Evolutionary conservation across 2,113 vertebrate species (phyloP).

Genomic region (Sminthopsis crassicaudata): DNA sequence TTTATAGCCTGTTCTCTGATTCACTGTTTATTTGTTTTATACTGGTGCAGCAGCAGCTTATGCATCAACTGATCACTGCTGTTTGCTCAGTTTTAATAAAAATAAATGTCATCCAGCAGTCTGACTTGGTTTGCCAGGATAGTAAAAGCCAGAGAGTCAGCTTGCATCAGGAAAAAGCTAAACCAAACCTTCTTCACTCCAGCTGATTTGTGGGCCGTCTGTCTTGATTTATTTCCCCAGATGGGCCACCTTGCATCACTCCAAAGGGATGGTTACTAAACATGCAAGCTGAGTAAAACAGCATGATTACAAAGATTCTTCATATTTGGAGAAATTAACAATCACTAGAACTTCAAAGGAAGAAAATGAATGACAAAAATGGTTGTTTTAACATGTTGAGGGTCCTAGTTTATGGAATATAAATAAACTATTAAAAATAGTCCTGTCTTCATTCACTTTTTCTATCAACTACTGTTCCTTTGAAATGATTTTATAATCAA

Average conservation of each 20-base stretch:
- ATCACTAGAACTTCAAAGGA: constrained; percentile 16
- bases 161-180: constrained; percentile 51
- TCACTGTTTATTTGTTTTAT: constrained; percentile 58
- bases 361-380: constrained; percentile 27
- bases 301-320: background rate
- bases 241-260: constrained; percentile 14
- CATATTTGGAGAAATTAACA: background rate
- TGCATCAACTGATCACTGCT: constrained; percentile 40
- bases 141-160: constrained; percentile 55
- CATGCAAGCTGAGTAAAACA: background rate
- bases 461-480: background rate
- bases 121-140: constrained; percentile 46
- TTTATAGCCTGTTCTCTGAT: constrained; percentile 48
- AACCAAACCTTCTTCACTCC: constrained; percentile 33
- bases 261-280: background rate
- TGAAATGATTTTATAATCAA: constrained; percentile 16
- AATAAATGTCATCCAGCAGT: constrained; percentile 55
- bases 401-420: background rate
- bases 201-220: constrained; percentile 12
- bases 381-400: background rate
- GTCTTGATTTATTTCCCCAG: background rate
- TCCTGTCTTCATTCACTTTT: background rate
- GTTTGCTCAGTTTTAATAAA: constrained; percentile 66
- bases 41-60: constrained; percentile 20
- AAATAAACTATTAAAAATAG: background rate